Base-by-base conservation (phyloP, 2,113 vertebrate genomes). In the Orycteropus afer region DNA sequence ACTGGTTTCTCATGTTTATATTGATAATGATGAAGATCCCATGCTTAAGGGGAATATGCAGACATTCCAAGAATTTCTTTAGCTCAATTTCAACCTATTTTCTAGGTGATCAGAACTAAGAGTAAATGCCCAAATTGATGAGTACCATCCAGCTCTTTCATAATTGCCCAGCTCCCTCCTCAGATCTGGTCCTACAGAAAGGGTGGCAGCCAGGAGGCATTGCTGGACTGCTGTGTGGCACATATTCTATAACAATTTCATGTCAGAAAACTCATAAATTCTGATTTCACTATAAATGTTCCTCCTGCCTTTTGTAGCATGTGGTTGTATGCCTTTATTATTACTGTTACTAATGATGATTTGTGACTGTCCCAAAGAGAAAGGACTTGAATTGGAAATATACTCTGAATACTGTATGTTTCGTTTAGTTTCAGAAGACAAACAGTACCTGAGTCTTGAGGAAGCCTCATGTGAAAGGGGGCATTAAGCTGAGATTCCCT, bases 401-500 rank as follows among this genome's bases (percentile, higher is more conserved):
- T 0, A 0, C 15, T 65, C 14, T 10, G 55, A 47, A 77, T 3
- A 32, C 73, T 59, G 34, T 53, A 1, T 80, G 78, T 55, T 84
- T 9, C 79, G 92, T 90, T 96, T 65, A 8, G 9, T 11, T 53
- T n/a, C n/a, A n/a, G 88, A 40, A 96, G 42, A 42, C 40, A 69
- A 86, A 82, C 7, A 5, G 59, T 86, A 80, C 73, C 83, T 57
- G 27, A 59, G 2, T 37, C n/a, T 71, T 53, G 94, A 89, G 82
- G 93, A 96, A 83, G 80, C 13, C 23, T 10, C 25, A 88, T 12
- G 81, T 42, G 85, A 84, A 93, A 27, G 81, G 77, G 74, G 81
- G 40, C 14, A 78, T 86, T 84, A 78, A 17, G 14, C 76, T 27
- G 97, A 91, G 86, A 96, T 61, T 29, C 85, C 65, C 59, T 92